Conservation (phyloP, 2,113 vertebrate species). For the Murina feae region DNA sequence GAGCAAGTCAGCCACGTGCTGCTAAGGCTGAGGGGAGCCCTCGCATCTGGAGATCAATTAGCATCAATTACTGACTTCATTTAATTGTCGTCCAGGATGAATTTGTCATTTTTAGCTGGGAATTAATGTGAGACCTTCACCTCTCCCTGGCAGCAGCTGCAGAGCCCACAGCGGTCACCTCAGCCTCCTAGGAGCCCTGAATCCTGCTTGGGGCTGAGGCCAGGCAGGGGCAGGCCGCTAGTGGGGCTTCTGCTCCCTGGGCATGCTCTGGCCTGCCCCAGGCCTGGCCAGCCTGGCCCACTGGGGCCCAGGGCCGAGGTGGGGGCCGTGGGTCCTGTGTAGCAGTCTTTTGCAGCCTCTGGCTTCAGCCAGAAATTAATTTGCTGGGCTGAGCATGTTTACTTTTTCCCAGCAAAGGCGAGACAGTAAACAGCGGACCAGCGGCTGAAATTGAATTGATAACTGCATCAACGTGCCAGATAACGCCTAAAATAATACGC, state of each 20-base stretch:
- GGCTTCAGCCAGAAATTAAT: slow-evolving; percentile 88
- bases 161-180: slow-evolving; percentile 74
- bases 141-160: slow-evolving; percentile 84
- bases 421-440: slow-evolving; percentile 96
- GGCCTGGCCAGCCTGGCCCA: not conserved
- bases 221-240: not conserved
- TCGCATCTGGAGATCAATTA: slow-evolving; percentile 88
- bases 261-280: not conserved
- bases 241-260: not conserved
- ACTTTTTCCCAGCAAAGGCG: slow-evolving; percentile 92
- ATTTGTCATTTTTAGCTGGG: slow-evolving; percentile 91
- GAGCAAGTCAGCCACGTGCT: slow-evolving; percentile 63
- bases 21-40: slow-evolving; percentile 75
- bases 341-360: slow-evolving; percentile 69
- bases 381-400: slow-evolving; percentile 93
- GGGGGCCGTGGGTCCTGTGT: not conserved
- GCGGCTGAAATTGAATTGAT: slow-evolving; percentile 89
- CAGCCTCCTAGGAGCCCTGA: slow-evolving; percentile 56
- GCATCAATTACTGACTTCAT: slow-evolving; percentile 93
- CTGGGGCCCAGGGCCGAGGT: slow-evolving; percentile 14
- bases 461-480: slow-evolving; percentile 96
- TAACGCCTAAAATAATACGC: slow-evolving; percentile 98
- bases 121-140: slow-evolving; percentile 92
- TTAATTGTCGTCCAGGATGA: slow-evolving; percentile 92
- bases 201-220: slow-evolving; percentile 14